A percentile compares a stretch with the other conserved stretches of the same genome.
Conservation (phyloP, 1,140 invertebrate species). For the Fopius arisanus region DNA sequence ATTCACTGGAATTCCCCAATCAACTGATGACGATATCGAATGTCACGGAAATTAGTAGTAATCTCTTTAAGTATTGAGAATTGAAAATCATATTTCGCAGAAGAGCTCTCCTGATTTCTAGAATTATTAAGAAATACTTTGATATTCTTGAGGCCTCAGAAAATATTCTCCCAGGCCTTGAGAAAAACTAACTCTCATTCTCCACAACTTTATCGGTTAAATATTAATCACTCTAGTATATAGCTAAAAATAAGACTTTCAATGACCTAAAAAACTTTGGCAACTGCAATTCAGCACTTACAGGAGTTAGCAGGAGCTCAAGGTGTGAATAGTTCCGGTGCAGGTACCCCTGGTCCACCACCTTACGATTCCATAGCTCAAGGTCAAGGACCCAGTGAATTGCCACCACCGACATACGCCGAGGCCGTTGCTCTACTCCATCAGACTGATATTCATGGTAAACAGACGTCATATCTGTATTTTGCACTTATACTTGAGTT, state of each 20-base stretch:
- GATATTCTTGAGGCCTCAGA: too few species aligned
- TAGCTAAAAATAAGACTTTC: background rate
- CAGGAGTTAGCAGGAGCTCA: conserved; percentile 47
- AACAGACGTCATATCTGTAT: background rate
- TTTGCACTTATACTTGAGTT: background rate
- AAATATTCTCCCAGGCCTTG: too few species aligned
- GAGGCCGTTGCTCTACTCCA: conserved; percentile 50
- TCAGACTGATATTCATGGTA: conserved; percentile 45
- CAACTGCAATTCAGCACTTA: conserved; percentile 40
- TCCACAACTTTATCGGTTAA: background rate
- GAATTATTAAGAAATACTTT: too few species aligned
- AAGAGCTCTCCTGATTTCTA: too few species aligned
- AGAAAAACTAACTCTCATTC: too few species aligned
- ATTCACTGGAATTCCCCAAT: too few species aligned
- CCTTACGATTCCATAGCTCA: conserved; percentile 49
- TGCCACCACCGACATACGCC: conserved; percentile 49
- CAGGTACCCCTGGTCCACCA: conserved; percentile 43
- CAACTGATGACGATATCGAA: too few species aligned
- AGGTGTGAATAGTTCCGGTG: conserved; percentile 41
- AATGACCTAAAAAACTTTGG: background rate
- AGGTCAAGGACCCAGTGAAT: conserved; percentile 46
- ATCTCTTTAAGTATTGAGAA: too few species aligned
- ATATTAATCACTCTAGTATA: background rate
- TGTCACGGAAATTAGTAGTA: too few species aligned
- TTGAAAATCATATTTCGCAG: too few species aligned